Percentiles rank a stretch among this genome's conserved stretches.
Evolutionary conservation across 2,888 invertebrate genomes (phyloP).

Genomic region (Camptogramma bilineatum): DNA sequence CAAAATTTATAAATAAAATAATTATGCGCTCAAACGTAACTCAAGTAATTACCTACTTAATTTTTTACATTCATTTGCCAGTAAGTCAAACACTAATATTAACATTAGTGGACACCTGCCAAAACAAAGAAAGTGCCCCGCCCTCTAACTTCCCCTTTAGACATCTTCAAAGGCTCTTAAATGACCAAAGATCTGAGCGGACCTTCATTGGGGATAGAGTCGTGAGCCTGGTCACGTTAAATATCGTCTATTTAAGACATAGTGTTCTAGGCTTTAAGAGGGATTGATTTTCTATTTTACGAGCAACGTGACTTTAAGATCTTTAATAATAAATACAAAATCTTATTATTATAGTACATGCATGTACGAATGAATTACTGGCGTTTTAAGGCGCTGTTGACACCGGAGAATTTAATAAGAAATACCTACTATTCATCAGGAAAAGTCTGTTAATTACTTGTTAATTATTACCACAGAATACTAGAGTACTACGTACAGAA

Average conservation of each 20-base stretch:
- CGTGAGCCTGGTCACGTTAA: no score
- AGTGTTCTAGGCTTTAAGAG: background rate
- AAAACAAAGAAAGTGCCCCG: no score
- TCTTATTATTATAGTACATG: constrained; percentile 50
- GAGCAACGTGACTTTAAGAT: constrained; percentile 48
- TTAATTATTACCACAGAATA: no score
- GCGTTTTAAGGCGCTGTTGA: constrained; percentile 9
- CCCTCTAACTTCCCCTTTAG: background rate
- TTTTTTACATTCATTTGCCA: background rate
- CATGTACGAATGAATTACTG: constrained; percentile 17
- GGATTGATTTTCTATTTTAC: background rate
- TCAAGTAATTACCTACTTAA: constrained; percentile 6
- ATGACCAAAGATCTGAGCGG: no score
- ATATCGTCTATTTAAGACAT: background rate
- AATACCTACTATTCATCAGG: background rate
- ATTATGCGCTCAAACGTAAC: background rate
- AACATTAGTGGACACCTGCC: background rate
- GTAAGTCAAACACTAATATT: background rate
- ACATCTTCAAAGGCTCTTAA: background rate
- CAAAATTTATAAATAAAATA: constrained; percentile 5
- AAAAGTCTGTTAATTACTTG: no score
- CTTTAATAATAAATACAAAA: constrained; percentile 75
- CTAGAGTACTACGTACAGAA: no score
- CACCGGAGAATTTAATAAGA: constrained; percentile 2
- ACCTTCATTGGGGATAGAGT: no score